A percentile compares a stretch with the other conserved stretches of the same genome.
phyloP scores from a whole-genome alignment of 2,888 invertebrate species.

The Drosophila cracens region DNA sequence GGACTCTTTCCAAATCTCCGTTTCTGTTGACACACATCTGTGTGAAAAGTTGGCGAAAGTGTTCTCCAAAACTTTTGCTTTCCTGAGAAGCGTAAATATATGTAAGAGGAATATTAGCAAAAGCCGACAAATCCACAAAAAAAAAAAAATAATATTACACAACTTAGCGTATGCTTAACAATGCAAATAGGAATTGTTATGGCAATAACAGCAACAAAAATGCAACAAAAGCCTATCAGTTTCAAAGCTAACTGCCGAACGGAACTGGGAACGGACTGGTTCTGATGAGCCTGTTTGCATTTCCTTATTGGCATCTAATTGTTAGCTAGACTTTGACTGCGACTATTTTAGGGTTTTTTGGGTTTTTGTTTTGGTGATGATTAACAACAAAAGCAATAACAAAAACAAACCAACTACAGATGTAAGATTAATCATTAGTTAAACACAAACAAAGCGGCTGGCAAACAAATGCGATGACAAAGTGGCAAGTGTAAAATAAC shows the following conservation, averaged over 20 bases:
- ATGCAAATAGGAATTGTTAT: conserved; percentile 61
- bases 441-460: conserved; percentile 43
- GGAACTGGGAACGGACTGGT: conserved; percentile 11
- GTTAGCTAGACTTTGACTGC: conserved; percentile 55
- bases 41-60: conserved; percentile 7
- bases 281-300: conserved; percentile 57
- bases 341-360: conserved; percentile 71
- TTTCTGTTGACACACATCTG: conserved; percentile 9
- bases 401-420: conserved; percentile 17
- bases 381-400: conserved; percentile 45
- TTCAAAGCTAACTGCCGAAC: conserved; percentile 37
- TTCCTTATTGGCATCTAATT: conserved; percentile 74
- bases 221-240: conserved; percentile 24
- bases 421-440: conserved; percentile 37
- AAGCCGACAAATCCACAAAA: conserved; percentile 38
- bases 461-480: conserved; percentile 37
- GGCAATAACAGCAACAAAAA: conserved; percentile 29
- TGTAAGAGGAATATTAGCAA: conserved; percentile 37
- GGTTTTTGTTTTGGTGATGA: conserved; percentile 57
- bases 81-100: conserved; percentile 15
- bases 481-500: conserved; percentile 23
- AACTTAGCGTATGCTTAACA: conserved; percentile 53
- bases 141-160: conserved; percentile 31
- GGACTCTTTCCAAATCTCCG: background rate
- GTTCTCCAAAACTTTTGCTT: conserved; percentile 24